A percentile compares a stretch with the other conserved stretches of the same genome.
phyloP scores from a whole-genome alignment of 1,140 invertebrate species.

The Bombus confusus region DNA sequence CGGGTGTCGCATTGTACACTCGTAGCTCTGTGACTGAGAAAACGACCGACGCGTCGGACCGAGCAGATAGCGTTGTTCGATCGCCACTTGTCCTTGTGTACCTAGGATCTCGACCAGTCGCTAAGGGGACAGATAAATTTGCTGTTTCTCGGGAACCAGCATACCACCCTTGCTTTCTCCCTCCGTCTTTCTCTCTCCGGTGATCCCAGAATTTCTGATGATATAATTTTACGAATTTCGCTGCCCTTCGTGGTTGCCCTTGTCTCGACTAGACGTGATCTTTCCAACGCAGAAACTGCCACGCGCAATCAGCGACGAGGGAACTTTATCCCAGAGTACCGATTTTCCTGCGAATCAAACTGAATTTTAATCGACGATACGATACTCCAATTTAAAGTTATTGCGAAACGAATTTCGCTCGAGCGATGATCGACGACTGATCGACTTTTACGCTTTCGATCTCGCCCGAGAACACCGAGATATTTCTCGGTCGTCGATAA shows the following conservation, averaged over 20 bases:
- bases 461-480: neutral
- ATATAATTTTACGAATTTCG: neutral
- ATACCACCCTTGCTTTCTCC: neutral
- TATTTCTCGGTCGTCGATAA: neutral
- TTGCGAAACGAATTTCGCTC: neutral
- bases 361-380: constrained; percentile 23
- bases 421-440: neutral
- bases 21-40: constrained; percentile 57
- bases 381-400: too few relatives aligned
- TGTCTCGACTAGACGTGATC: neutral
- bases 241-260: too few relatives aligned
- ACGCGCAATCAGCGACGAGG: too few relatives aligned
- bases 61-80: constrained; percentile 59
- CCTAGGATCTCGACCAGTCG: constrained; percentile 69
- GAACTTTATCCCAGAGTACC: too few relatives aligned
- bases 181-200: constrained; percentile 13
- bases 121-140: constrained; percentile 50
- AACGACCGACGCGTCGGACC: constrained; percentile 33
- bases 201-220: constrained; percentile 52
- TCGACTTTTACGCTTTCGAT: neutral
- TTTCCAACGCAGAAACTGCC: constrained; percentile 9
- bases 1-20: constrained; percentile 52
- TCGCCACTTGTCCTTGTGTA: constrained; percentile 68
- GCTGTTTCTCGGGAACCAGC: constrained; percentile 28
- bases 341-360: constrained; percentile 12